A percentile compares a stretch with the other conserved stretches of the same genome.
Conservation (phyloP, 2,797 vertebrate species). For the Chrysolophus pictus region DNA sequence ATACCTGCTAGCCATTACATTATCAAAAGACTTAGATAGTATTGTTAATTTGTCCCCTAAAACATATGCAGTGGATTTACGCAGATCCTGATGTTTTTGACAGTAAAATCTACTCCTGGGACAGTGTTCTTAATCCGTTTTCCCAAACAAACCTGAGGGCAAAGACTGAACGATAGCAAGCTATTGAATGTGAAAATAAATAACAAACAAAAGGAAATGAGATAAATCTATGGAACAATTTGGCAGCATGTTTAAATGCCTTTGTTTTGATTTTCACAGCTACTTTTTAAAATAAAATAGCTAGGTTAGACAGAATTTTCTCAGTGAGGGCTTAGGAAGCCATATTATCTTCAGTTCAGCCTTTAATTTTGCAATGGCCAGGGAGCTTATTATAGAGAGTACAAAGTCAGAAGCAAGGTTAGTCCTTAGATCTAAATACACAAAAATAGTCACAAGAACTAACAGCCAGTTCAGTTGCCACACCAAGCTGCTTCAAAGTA, state of each 20-base stretch:
- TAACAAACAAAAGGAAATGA: constrained; percentile 54
- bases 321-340: not conserved
- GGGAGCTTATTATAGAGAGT: not conserved
- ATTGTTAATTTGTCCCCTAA: constrained; percentile 55
- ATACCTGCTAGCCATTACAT: constrained; percentile 55
- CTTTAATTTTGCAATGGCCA: not conserved
- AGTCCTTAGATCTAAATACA: not conserved
- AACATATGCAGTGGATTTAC: constrained; percentile 42
- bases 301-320: constrained; percentile 7
- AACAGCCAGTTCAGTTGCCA: not conserved
- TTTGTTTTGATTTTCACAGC: constrained; percentile 30
- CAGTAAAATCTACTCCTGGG: constrained; percentile 53
- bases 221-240: constrained; percentile 2
- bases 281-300: not conserved
- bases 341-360: not conserved
- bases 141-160: constrained; percentile 54
- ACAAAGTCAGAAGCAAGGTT: not conserved
- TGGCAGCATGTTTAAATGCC: not conserved
- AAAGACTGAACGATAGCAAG: constrained; percentile 43
- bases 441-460: not conserved
- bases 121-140: constrained; percentile 45
- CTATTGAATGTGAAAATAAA: constrained; percentile 48
- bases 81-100: constrained; percentile 49
- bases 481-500: not conserved
- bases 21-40: constrained; percentile 39